phyloP scores from a whole-genome alignment of 2,797 vertebrate species.

The Aplochiton taeniatus region DNA sequence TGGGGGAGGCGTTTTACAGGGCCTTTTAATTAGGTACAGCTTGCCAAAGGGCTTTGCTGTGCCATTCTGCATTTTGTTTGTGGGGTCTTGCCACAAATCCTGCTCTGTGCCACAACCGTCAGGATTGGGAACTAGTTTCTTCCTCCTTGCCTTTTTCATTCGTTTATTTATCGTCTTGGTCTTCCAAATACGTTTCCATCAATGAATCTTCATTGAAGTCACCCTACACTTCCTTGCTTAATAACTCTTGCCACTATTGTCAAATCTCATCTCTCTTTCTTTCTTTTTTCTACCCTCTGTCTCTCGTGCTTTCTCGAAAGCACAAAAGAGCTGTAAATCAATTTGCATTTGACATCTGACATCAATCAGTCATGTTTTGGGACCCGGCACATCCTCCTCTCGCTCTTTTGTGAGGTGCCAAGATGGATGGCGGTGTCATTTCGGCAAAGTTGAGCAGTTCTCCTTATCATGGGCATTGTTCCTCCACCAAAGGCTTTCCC shows the following conservation, averaged over 20 bases:
- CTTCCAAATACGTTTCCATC: conserved; percentile 48
- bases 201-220: conserved; percentile 53
- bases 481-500: conserved; percentile 44
- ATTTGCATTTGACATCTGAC: conserved; percentile 71
- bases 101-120: conserved; percentile 45
- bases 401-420: conserved; percentile 44
- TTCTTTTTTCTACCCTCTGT: conserved; percentile 20
- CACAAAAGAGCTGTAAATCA: conserved; percentile 64
- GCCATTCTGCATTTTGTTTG: conserved; percentile 75
- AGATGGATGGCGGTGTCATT: conserved; percentile 68
- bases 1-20: conserved; percentile 79
- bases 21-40: conserved; percentile 83
- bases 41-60: conserved; percentile 74
- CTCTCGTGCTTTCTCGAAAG: conserved; percentile 29
- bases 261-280: conserved; percentile 2
- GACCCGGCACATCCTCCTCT: conserved; percentile 56
- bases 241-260: conserved; percentile 52
- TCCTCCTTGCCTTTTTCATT: conserved; percentile 15
- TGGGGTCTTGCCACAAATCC: conserved; percentile 59
- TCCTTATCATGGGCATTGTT: conserved; percentile 68
- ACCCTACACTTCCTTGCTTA: conserved; percentile 50
- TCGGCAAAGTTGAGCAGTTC: conserved; percentile 55
- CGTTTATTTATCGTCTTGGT: conserved; percentile 34
- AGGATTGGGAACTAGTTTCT: conserved; percentile 36
- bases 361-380: conserved; percentile 72